These are phyloP conservation scores for Tapirus indicus DNA, from an alignment of 2,797 vertebrate species.

Conservation along the genomic window DNA sequence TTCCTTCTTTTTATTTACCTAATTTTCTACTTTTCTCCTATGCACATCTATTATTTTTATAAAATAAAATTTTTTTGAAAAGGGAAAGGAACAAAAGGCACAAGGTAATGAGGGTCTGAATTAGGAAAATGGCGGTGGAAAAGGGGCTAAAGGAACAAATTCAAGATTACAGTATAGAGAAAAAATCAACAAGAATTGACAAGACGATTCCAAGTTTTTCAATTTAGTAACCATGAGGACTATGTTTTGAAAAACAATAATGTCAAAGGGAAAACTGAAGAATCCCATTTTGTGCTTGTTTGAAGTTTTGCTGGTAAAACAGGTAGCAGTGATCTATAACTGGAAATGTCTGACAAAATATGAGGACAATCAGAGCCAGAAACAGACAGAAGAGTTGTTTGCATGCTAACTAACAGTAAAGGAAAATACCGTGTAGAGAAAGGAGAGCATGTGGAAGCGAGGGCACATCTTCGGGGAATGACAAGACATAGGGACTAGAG, in stretches of 20 bases:
- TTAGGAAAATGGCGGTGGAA: not conserved
- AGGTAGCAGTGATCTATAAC: not conserved
- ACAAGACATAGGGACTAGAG: not conserved
- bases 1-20: slow-evolving; percentile 5
- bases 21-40: not conserved
- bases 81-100: not conserved
- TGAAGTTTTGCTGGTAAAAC: not conserved
- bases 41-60: not conserved
- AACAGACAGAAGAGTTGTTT: not conserved
- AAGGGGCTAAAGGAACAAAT: not conserved
- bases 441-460: not conserved
- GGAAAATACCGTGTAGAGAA: fast-evolving
- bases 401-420: not conserved
- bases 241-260: not conserved
- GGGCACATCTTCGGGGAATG: not conserved
- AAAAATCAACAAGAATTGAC: not conserved
- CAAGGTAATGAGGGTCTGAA: not conserved
- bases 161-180: not conserved
- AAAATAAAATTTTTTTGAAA: not conserved
- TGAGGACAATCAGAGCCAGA: not conserved
- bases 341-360: not conserved
- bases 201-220: not conserved
- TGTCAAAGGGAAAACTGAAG: not conserved
- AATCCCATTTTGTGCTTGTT: not conserved
- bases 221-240: not conserved